A percentile compares a stretch with the other conserved stretches of the same genome.
phyloP scores from a whole-genome alignment of 2,113 vertebrate species.

The Tapirus terrestris region DNA sequence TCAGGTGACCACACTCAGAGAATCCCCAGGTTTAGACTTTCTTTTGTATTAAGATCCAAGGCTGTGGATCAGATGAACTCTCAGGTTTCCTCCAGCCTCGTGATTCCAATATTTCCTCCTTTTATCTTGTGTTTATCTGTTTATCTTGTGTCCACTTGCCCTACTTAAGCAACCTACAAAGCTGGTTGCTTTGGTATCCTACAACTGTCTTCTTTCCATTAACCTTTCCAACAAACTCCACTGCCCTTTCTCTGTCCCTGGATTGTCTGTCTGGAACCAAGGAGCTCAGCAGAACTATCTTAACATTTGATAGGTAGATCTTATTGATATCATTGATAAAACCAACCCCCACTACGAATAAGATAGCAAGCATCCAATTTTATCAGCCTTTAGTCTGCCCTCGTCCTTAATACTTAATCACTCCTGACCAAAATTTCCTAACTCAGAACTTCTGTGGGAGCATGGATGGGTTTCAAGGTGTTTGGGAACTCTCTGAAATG shows the following conservation, averaged over 20 bases:
- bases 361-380: not conserved
- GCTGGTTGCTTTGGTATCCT: not conserved
- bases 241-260: not conserved
- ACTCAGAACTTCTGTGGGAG: not conserved
- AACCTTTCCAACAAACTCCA: constrained; percentile 17
- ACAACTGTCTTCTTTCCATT: constrained; percentile 9
- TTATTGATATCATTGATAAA: not conserved
- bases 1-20: not conserved
- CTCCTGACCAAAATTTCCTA: constrained; percentile 44
- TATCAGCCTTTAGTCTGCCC: not conserved
- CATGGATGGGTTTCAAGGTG: not conserved
- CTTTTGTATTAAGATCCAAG: not conserved
- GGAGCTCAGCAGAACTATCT: not conserved
- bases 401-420: constrained; percentile 45
- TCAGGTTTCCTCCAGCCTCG: constrained; percentile 43
- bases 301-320: constrained; percentile 58
- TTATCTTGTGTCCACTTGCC: not conserved
- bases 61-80: not conserved
- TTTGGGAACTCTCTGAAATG: not conserved
- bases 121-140: not conserved
- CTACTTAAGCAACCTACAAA: not conserved
- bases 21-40: constrained; percentile 16
- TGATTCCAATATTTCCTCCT: not conserved
- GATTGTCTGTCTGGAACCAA: not conserved
- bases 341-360: not conserved